These are phyloP conservation scores for Vulpes ferrilata DNA, from an alignment of 2,113 vertebrate species.

Conservation along the genomic window DNA sequence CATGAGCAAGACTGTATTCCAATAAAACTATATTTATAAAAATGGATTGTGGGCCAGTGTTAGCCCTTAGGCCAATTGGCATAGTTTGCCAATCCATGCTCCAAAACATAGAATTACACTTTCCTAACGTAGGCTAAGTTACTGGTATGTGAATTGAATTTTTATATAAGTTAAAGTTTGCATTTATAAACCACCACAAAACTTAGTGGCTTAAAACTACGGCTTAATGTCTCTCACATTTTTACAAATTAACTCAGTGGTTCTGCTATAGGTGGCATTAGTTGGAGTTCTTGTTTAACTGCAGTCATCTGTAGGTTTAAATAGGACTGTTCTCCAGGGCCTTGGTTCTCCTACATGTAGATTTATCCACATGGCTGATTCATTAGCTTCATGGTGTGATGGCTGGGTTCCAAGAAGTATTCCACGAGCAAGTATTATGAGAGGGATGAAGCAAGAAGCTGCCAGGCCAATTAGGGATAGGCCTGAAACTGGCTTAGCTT, in stretches of 20 bases:
- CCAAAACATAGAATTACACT: neutral
- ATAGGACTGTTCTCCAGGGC: neutral
- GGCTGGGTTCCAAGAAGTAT: slow-evolving; percentile 51
- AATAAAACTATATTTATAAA: slow-evolving; percentile 59
- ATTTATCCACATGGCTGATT: slow-evolving; percentile 36
- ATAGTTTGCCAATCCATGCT: neutral
- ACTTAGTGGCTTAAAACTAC: slow-evolving; percentile 35
- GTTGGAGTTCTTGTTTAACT: slow-evolving; percentile 34
- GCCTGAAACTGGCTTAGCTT: slow-evolving; percentile 26
- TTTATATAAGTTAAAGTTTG: slow-evolving; percentile 45
- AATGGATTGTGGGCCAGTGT: neutral
- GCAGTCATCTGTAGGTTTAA: neutral
- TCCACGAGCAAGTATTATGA: slow-evolving; percentile 53
- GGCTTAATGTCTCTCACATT: slow-evolving; percentile 42
- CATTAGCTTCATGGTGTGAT: slow-evolving; percentile 52
- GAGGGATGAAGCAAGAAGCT: slow-evolving; percentile 52
- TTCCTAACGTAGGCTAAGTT: neutral
- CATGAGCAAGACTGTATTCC: neutral
- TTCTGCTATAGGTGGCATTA: slow-evolving; percentile 16
- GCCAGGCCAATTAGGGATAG: slow-evolving; percentile 14
- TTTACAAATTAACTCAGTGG: neutral
- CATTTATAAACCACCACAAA: neutral
- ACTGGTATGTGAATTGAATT: neutral
- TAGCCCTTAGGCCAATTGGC: neutral
- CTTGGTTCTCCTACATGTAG: slow-evolving; percentile 38